These are phyloP conservation scores for Paradoxurus hermaphroditus DNA, from an alignment of 2,113 vertebrate genomes.

Conservation along the genomic window DNA sequence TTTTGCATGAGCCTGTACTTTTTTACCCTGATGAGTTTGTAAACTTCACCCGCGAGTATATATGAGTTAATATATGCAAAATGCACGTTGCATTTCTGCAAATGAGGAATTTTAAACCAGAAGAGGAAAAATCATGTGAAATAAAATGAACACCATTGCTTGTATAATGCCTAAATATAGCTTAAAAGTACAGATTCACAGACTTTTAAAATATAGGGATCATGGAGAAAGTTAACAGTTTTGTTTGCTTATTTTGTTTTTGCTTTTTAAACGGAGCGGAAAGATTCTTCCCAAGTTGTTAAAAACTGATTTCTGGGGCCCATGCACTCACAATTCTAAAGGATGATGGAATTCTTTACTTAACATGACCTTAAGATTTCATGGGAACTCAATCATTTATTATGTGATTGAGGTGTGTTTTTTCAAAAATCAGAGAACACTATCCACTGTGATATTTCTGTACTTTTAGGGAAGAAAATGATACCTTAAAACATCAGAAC, in stretches of 20 bases:
- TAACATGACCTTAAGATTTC: constrained; percentile 29
- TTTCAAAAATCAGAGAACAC: constrained; percentile 43
- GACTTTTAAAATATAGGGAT: constrained; percentile 54
- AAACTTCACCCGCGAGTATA: neutral
- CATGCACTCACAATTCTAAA: neutral
- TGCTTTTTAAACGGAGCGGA: constrained; percentile 13
- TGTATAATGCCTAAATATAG: constrained; percentile 67
- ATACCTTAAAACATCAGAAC: neutral
- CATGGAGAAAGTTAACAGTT: constrained; percentile 11
- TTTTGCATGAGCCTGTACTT: neutral
- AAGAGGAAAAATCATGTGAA: constrained; percentile 59
- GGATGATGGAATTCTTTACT: constrained; percentile 14
- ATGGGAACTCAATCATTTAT: neutral
- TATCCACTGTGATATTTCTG: neutral
- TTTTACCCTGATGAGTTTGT: constrained; percentile 33
- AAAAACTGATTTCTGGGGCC: neutral
- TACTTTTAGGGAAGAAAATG: constrained; percentile 1
- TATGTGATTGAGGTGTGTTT: constrained; percentile 53
- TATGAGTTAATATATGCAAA: constrained; percentile 60
- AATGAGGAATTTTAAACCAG: constrained; percentile 57
- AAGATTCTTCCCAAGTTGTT: constrained; percentile 21
- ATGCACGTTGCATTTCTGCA: constrained; percentile 58
- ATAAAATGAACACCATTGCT: constrained; percentile 53
- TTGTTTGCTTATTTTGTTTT: constrained; percentile 26
- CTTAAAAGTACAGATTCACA: constrained; percentile 59